Evolutionary conservation across 2,888 invertebrate genomes (phyloP).

Genomic region (Pristionchus arcanus): DNA sequence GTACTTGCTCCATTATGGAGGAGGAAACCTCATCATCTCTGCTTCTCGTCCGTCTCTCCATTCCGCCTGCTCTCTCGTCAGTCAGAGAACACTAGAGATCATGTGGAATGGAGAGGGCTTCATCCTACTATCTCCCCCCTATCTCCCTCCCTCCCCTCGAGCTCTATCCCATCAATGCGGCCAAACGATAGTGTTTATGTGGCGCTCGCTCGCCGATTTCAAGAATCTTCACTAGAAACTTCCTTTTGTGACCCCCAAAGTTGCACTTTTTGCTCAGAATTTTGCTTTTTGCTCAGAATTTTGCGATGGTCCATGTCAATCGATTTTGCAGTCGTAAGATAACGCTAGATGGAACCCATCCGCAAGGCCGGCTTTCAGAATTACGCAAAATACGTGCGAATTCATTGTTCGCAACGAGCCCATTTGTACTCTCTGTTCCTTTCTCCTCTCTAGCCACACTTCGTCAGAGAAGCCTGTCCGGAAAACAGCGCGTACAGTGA

Average conservation of each 20-base stretch:
- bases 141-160: neutral
- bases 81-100: neutral
- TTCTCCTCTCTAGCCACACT: neutral
- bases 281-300: no score
- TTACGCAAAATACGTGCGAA: neutral
- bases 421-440: neutral
- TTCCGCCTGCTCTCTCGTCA: neutral
- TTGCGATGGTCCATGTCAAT: no score
- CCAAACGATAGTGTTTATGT: neutral
- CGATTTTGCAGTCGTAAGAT: no score
- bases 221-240: neutral
- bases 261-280: no score
- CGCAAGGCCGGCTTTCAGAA: no score
- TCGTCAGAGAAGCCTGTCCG: neutral
- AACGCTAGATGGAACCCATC: no score
- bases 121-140: neutral
- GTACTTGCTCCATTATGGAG: neutral
- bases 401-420: neutral
- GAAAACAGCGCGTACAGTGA: neutral
- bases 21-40: slow-evolving; percentile 2
- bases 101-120: neutral
- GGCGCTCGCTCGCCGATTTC: neutral
- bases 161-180: slow-evolving; percentile 14
- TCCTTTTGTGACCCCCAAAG: no score
- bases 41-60: neutral